Conservation (phyloP, 2,113 vertebrate species). For the Corythornis madagascariensis region DNA sequence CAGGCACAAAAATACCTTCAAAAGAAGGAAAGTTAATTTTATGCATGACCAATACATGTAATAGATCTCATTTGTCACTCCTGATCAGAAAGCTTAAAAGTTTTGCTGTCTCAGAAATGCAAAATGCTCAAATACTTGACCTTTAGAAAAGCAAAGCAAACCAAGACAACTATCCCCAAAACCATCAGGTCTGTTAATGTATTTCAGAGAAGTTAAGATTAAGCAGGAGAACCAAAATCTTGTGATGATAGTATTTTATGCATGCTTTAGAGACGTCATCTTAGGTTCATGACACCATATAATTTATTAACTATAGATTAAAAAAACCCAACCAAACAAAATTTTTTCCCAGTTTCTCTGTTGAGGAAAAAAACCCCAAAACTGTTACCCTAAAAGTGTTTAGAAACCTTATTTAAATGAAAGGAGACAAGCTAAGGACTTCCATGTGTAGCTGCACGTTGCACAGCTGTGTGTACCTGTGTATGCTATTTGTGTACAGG, state of each 20-base stretch:
- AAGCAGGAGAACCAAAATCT: not conserved
- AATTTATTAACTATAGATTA: not conserved
- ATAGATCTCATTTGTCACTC: not conserved
- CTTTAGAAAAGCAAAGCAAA: not conserved
- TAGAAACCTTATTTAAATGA: not conserved
- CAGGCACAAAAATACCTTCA: not conserved
- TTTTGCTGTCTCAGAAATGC: constrained; percentile 46
- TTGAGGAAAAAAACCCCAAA: not conserved
- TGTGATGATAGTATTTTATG: not conserved
- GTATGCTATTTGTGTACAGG: not conserved
- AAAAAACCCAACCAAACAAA: not conserved
- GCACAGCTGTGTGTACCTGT: not conserved
- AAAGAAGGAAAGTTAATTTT: not conserved
- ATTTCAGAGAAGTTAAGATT: not conserved
- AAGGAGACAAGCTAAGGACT: not conserved
- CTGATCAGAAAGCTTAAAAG: not conserved
- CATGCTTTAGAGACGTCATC: not conserved
- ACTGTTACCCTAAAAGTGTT: not conserved
- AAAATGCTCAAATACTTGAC: constrained; percentile 5
- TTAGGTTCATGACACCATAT: not conserved
- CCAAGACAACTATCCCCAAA: not conserved
- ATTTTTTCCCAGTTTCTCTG: not conserved
- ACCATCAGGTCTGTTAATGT: not conserved
- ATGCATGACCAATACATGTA: not conserved
- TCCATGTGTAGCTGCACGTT: not conserved